Base-by-base conservation (phyloP, 2,797 vertebrate species). In the Clamator glandarius region DNA sequence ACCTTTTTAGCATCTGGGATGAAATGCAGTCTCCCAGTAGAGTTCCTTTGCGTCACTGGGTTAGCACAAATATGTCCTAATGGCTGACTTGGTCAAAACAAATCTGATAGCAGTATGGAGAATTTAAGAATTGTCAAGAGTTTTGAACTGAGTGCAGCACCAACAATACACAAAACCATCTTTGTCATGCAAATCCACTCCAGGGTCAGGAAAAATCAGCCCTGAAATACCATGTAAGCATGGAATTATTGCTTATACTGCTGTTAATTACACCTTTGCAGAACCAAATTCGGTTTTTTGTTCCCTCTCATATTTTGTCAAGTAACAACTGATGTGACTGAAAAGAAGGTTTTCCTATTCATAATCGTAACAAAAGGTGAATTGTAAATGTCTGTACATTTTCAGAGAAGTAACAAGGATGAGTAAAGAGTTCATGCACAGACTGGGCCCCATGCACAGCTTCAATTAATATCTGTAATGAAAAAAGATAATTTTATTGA, bases 371-470 rank as follows among this genome's bases (percentile, higher is more conserved):
- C 33, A 64, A 90, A 95, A 82, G 29, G 24, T 86, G 73, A 82
- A 83, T 25, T 84, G 41, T 61, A 75, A 76, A 68, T 54, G 26
- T 48, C 68, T 79, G 10, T 85, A 13, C 79, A 35, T 86, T 85
- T 93, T 89, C 68, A 84, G 61, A 79, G 48, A 42, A 93, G 33
- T 54, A 62, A 70, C 0, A 1, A 73, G 48, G 21, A 11, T 90
- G 63, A 88, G 93, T 91, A 91, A 87, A 82, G 50, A 92, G 91
- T 94, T 94, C 51, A 75, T 72, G 35, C 28, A 69, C 46, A 90
- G 61, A 36, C 39, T 83, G 42, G 12, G 24, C 75, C 91, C 63
- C 8, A 24, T 2, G 1, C 26, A 57, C 31, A 39, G 46, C 39
- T 86, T 90, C 78, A 90, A 90, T 94, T 92, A 93, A 44, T 62